phyloP scores from a whole-genome alignment of 1,140 invertebrate species.

The Drosophila novamexicana region DNA sequence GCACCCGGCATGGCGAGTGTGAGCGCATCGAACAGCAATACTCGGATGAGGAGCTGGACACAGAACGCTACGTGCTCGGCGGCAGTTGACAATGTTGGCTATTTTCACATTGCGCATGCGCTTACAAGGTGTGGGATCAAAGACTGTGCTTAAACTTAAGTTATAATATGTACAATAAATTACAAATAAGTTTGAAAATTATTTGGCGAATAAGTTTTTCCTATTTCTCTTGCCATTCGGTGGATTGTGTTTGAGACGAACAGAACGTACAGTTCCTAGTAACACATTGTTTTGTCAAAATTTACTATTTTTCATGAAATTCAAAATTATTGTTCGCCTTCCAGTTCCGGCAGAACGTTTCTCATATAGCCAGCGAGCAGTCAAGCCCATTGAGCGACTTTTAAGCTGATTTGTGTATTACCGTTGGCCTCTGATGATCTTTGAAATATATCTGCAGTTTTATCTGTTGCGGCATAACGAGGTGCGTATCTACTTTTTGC shows the following conservation, averaged over 20 bases:
- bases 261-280: slow-evolving; percentile 21
- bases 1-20: slow-evolving; percentile 47
- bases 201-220: neutral
- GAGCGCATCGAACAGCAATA: slow-evolving; percentile 60
- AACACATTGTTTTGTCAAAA: slow-evolving; percentile 50
- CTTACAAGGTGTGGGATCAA: slow-evolving; percentile 31
- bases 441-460: slow-evolving; percentile 56
- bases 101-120: neutral
- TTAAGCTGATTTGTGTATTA: slow-evolving; percentile 8
- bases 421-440: slow-evolving; percentile 45
- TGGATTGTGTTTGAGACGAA: slow-evolving; percentile 23
- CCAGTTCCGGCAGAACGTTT: slow-evolving; percentile 23
- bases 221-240: neutral
- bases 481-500: slow-evolving; percentile 57
- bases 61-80: slow-evolving; percentile 68
- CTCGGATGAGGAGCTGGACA: slow-evolving; percentile 71
- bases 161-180: slow-evolving; percentile 7
- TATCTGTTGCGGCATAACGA: slow-evolving; percentile 55
- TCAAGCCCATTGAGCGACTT: neutral
- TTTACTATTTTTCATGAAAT: slow-evolving; percentile 59
- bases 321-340: slow-evolving; percentile 60
- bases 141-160: slow-evolving; percentile 57
- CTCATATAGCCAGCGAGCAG: slow-evolving; percentile 24
- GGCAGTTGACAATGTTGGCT: slow-evolving; percentile 40
- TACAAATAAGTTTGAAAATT: neutral